Base-by-base conservation (phyloP, 2,888 invertebrate species). In the Leptinotarsa peninsularis region DNA sequence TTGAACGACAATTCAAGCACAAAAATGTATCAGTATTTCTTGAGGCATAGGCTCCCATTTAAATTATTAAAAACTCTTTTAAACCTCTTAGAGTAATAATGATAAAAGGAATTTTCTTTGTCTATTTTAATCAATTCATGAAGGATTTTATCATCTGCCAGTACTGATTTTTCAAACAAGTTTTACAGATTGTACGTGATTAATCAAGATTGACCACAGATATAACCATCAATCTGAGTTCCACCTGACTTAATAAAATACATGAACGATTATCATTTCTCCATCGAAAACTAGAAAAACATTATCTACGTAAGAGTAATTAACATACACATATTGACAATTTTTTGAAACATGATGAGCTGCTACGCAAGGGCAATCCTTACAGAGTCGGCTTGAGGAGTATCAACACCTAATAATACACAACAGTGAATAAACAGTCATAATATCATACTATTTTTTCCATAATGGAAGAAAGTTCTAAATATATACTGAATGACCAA, bases 241-340 rank as follows among this genome's bases (percentile, higher is more conserved):
- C n/a, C 27, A 63, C 63, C 17, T 63, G 63, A 63, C 63, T n/a
- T 33, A 43, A 63, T 63, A 63, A 63, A 43, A 63, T 63, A 63
- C 33, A 33, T 33, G 33, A 33, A 17, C 27, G 60, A 63, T 63
- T 63, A 63, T 63, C 63, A n/a, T 33, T 63, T 63, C 63, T 63
- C 14, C 33, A 43, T 63, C 33, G 33, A 7, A 4, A 33, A 33
- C 21, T 63, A 63, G n/a, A 63, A 63, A 63, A 63, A 63, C 27
- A 13, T 33, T 33, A 43, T 33, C 17, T 18, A 17, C 33, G 33
- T 63, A 63, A 63, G 33, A 63, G 33, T 33, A 33, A 33, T 33
- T 33, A 60, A 60, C 14, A 23, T 23, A 27, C 60, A 60, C 60
- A 60, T 60, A 27, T 27, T 60, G 15, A 23, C 23, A 60, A 60